Percentiles rank a stretch among this genome's conserved stretches.
phyloP scores from a whole-genome alignment of 2,888 invertebrate genomes.

The Agonopterix heracliana region DNA sequence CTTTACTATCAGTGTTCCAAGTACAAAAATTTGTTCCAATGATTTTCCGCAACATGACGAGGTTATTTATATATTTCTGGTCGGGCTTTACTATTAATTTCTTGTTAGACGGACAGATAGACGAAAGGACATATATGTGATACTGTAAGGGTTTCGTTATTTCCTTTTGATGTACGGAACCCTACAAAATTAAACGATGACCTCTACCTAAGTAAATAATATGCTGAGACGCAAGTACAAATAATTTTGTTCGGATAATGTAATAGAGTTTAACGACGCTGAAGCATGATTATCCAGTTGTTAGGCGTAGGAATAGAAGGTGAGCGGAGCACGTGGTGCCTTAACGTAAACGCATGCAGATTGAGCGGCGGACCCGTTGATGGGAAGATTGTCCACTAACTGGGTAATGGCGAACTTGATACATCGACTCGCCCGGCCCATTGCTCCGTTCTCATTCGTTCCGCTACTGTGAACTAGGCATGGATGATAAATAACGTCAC shows the following conservation, averaged over 20 bases:
- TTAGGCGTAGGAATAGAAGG: neutral
- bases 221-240: neutral
- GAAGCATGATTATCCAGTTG: constrained; percentile 18
- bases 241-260: constrained; percentile 6
- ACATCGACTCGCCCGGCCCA: constrained; percentile 31
- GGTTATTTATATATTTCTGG: too few relatives aligned
- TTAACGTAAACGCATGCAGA: constrained; percentile 42
- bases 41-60: too few relatives aligned
- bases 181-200: too few relatives aligned
- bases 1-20: too few relatives aligned
- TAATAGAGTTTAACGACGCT: constrained; percentile 13
- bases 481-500: too few relatives aligned
- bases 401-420: constrained; percentile 62
- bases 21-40: too few relatives aligned
- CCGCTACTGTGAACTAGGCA: constrained; percentile 7
- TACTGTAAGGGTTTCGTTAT: too few relatives aligned
- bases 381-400: constrained; percentile 65
- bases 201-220: too few relatives aligned
- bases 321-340: constrained; percentile 28
- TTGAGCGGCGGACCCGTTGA: constrained; percentile 49
- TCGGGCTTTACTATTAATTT: too few relatives aligned
- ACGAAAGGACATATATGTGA: too few relatives aligned
- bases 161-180: too few relatives aligned
- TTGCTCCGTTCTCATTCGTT: constrained; percentile 34
- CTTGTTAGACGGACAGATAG: too few relatives aligned